Base-by-base conservation (phyloP, 2,113 vertebrate species). In the Brachypteracias leptosomus region DNA sequence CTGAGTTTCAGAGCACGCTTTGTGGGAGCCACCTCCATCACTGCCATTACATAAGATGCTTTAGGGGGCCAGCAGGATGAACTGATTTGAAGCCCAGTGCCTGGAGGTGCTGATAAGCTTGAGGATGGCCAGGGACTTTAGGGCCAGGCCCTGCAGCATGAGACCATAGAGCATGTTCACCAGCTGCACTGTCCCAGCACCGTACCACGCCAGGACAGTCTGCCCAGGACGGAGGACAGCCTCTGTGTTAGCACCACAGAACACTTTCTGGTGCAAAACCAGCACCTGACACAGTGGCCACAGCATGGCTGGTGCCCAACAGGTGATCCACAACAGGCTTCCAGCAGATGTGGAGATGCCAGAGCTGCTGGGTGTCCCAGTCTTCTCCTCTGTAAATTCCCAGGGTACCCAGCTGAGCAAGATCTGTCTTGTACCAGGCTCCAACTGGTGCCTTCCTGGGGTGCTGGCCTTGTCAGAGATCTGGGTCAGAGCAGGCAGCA, bases 21-120 rank as follows among this genome's bases (percentile, higher is more conserved):
- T 71, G 42, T n/a, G 72, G 62, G 81, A 96, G 80, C 46, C 90
- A 72, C 61, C 38, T 84, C 44, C 83, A 55, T 18, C 77, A 12
- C 40, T 19, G 61, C 61, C 59, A 57, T 88, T 90, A 52, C 57
- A 36, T 88, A 77, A 88, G 71, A 46, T 9, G 36, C 15, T 26
- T 84, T 9, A 29, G 46, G 26, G 35, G 44, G 18, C 6, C 49
- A 44, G 55, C 21, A 11, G 22, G 13, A 12, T 25, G 49, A 47
- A 16, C 24, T 16, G 66, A 28, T 44, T 12, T 47, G 21, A 10
- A 77, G 24, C 20, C 7, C 29, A 10, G 55, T 10, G 47, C 49
- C 44, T 9, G 54, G 13, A 62, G 55, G 3, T 68, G 35, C 29
- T 76, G 36, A 40, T 38, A 19, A 68, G 47, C 40, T n/a, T 51